These are phyloP conservation scores for Gerris buenoi DNA, from an alignment of 1,140 invertebrate species.

Conservation along the genomic window DNA sequence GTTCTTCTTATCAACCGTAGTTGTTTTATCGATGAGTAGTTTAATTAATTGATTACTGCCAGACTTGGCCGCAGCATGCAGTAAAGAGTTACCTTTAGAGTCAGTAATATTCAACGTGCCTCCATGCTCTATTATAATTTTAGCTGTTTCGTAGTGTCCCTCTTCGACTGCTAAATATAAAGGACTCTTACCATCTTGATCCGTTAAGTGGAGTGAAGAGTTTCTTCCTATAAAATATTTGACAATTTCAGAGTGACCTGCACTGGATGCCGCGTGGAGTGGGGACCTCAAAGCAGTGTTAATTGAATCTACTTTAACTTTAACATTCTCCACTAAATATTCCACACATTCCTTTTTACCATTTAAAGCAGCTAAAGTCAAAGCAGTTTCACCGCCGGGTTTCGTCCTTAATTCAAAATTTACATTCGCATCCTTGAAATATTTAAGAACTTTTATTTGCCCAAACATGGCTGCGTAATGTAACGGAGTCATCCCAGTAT, in stretches of 20 bases:
- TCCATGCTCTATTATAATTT: background rate
- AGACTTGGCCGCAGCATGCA: background rate
- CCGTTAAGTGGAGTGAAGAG: background rate
- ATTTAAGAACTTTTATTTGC: background rate
- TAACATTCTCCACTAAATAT: background rate
- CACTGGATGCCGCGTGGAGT: background rate
- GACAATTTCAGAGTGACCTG: background rate
- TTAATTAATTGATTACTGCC: background rate
- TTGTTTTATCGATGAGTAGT: background rate
- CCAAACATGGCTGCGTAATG: background rate
- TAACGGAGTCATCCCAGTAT: background rate
- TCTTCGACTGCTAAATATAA: background rate
- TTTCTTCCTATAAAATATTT: background rate
- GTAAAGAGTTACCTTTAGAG: background rate
- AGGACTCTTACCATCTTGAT: background rate
- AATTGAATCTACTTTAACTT: background rate
- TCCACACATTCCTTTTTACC: background rate
- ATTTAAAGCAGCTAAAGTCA: background rate
- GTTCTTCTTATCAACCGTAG: background rate
- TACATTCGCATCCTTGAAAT: background rate
- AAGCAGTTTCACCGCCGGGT: background rate
- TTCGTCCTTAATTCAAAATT: background rate
- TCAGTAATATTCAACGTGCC: background rate
- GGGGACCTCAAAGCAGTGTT: background rate
- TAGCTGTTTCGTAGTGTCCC: background rate